Evolutionary conservation across 2,113 vertebrate species (phyloP), one percentile per base, ranked within the genome.

Genomic region (Xerus inauris): DNA sequence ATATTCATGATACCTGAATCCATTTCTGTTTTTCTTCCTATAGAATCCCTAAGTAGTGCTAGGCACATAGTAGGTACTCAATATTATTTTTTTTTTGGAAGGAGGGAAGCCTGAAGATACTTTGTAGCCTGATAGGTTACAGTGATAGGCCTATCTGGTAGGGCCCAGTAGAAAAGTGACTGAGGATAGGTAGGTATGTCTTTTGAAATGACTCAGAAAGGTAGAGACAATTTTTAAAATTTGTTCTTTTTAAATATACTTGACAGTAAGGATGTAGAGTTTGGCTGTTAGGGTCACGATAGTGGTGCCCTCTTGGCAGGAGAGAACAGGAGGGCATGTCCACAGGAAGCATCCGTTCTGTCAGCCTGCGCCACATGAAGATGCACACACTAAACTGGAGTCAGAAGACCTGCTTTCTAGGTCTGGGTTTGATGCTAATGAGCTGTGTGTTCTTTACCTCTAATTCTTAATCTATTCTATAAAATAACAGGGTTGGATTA

Each of bases 401-500:
- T 57, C 17, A 20, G 45, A n/a, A 30, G 49, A 64, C 64, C 83
- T 87, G 38, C 3, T 83, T 75, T 87, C 30, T 6, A 72, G 62
- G 54, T 72, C 47, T 62, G 20, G 62, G 40, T 87, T 38, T 91
- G 75, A 69, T 67, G 40, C 26, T 62, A 83, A 57, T 24, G 49
- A 59, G 12, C 6, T 87, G 40, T 72, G 54, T 32, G 9, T 64
- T 81, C 84, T 87, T 92, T 20, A 28, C 51, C 22, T 65, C 35
- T 47, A 9, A 8, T 80, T 94, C 86, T 72, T 54, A 38, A 76
- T 38, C 76, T 40, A 67, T 57, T 77, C 28, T 88, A 59, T 64
- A 62, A 93, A 88, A 62, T 45, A 84, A 51, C 32, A 83, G 45
- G 14, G 28, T 62, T 93, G 51, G 45, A 47, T 80, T 92, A 65